Evolutionary conservation across 2,113 vertebrate species (phyloP).

Genomic region (Platichthys stellatus): DNA sequence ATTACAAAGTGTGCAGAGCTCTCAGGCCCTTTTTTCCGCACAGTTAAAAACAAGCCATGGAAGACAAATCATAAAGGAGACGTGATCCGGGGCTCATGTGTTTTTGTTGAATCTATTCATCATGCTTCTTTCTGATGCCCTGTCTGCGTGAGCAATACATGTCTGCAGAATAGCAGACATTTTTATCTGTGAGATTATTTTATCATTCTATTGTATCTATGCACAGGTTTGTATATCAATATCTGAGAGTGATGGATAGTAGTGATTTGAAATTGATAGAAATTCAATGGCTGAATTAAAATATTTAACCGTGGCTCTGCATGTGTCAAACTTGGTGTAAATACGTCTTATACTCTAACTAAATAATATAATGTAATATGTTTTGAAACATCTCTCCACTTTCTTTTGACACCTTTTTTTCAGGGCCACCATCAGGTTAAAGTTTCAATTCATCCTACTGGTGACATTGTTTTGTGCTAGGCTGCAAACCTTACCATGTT

Average conservation of each 20-base stretch:
- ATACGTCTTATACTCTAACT: too few relatives aligned
- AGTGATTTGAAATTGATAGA: too few relatives aligned
- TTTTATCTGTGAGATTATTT: conserved; percentile 1
- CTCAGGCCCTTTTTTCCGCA: conserved; percentile 12
- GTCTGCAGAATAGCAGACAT: conserved; percentile 14
- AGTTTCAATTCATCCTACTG: neutral
- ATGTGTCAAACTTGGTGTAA: too few relatives aligned
- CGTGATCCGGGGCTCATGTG: neutral
- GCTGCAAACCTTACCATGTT: too few relatives aligned
- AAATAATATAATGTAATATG: too few relatives aligned
- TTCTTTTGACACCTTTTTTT: too few relatives aligned
- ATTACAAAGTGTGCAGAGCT: conserved; percentile 39
- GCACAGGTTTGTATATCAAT: neutral
- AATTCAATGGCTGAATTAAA: too few relatives aligned
- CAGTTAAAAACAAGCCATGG: conserved; percentile 37
- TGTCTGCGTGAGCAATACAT: neutral
- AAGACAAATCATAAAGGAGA: conserved; percentile 41
- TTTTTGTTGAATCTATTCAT: conserved; percentile 34
- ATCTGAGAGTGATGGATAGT: neutral
- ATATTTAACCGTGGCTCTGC: too few relatives aligned
- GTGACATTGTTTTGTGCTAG: too few relatives aligned
- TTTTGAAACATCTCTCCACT: too few relatives aligned
- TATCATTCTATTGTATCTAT: neutral
- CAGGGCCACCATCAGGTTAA: too few relatives aligned
- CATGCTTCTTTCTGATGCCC: conserved; percentile 24